These are phyloP conservation scores for Thumatha senex DNA, from an alignment of 2,888 invertebrate species.

Conservation along the genomic window DNA sequence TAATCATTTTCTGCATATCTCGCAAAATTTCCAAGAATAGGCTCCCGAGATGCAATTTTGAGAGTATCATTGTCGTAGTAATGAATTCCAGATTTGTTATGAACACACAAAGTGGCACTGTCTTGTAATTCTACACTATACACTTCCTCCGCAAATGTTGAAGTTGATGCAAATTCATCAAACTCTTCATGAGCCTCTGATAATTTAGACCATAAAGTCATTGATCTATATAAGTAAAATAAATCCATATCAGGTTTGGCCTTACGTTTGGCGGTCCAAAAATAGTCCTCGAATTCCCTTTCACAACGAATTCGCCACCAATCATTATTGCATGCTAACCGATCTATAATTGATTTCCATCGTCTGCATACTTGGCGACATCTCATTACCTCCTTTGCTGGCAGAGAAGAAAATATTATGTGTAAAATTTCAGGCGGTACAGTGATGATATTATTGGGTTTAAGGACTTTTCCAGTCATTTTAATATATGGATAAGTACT, in stretches of 20 bases:
- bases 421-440: constrained; percentile 59
- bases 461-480: neutral
- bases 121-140: constrained; percentile 46
- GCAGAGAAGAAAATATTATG: constrained; percentile 51
- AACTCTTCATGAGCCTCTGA: constrained; percentile 41
- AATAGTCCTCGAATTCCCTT: constrained; percentile 47
- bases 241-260: constrained; percentile 41
- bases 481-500: neutral
- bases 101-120: constrained; percentile 56
- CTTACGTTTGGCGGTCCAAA: constrained; percentile 45
- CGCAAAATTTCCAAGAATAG: constrained; percentile 50
- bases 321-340: constrained; percentile 38
- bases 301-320: constrained; percentile 55
- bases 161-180: constrained; percentile 63
- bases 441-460: neutral
- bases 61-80: constrained; percentile 60
- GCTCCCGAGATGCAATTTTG: constrained; percentile 29
- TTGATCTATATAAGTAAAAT: constrained; percentile 60
- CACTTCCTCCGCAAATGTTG: constrained; percentile 49
- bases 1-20: constrained; percentile 55
- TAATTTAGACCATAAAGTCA: constrained; percentile 59
- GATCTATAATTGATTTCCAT: constrained; percentile 62
- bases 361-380: constrained; percentile 58
- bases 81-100: constrained; percentile 48
- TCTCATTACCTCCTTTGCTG: constrained; percentile 49